A percentile compares a stretch with the other conserved stretches of the same genome.
phyloP scores from a whole-genome alignment of 2,888 invertebrate genomes.

The Eupithecia inturbata region DNA sequence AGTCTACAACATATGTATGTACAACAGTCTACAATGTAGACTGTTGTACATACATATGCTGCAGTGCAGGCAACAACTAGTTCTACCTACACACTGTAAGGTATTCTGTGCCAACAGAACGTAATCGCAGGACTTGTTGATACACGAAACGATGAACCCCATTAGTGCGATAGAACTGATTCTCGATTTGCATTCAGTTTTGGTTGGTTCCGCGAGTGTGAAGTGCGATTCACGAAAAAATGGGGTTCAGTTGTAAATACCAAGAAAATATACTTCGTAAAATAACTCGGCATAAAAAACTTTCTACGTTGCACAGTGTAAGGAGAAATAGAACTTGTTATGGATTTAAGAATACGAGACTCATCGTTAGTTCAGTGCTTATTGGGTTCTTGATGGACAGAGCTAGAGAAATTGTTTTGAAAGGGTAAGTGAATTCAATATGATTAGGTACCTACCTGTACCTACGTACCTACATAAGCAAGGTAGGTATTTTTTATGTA shows the following conservation, averaged over 20 bases:
- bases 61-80: background rate
- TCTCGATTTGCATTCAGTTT: conserved; percentile 9
- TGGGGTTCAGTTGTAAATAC: conserved; percentile 44
- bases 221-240: conserved; percentile 12
- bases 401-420: conserved; percentile 18
- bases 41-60: conserved; percentile 25
- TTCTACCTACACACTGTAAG: background rate
- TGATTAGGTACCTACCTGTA: too few species aligned
- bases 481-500: too few species aligned
- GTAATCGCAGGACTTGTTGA: conserved; percentile 54
- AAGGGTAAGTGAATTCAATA: conserved; percentile 14
- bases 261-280: conserved; percentile 33
- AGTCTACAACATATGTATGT: too few species aligned
- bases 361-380: conserved; percentile 12
- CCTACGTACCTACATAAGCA: too few species aligned
- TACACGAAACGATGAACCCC: conserved; percentile 49
- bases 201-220: background rate
- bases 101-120: conserved; percentile 22
- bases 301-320: conserved; percentile 16
- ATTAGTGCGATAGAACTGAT: background rate
- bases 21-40: too few species aligned
- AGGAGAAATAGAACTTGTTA: background rate
- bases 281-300: conserved; percentile 19
- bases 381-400: conserved; percentile 26
- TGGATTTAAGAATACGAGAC: background rate